These are phyloP conservation scores for Pentalonia nigronervosa DNA, from an alignment of 1,140 invertebrate species.

Conservation along the genomic window DNA sequence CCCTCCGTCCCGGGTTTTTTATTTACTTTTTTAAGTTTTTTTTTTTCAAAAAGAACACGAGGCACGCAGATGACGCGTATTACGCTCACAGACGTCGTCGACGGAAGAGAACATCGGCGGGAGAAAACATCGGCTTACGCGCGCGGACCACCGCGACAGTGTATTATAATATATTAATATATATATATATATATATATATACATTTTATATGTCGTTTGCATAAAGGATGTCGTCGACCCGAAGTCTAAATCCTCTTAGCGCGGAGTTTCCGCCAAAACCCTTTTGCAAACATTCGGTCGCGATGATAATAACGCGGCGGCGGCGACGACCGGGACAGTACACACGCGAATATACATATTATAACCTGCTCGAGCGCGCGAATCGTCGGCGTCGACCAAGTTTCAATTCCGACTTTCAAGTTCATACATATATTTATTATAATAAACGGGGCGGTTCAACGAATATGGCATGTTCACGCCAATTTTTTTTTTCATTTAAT, in stretches of 20 bases:
- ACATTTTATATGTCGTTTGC: constrained; percentile 4
- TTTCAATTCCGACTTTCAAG: not conserved
- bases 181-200: not conserved
- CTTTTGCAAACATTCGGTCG: constrained; percentile 36
- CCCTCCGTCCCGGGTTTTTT: not conserved
- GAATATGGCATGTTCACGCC: not conserved
- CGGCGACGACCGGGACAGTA: not conserved
- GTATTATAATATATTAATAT: constrained; percentile 30
- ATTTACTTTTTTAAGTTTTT: not conserved
- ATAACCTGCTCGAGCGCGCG: not conserved
- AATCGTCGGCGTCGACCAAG: not conserved
- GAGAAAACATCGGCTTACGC: not conserved
- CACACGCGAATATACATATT: not conserved
- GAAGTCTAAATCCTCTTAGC: constrained; percentile 37
- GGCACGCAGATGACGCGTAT: not conserved
- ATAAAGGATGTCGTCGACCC: constrained; percentile 36
- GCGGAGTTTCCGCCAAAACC: not conserved
- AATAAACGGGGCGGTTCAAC: not conserved
- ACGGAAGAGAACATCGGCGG: no score
- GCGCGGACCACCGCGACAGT: not conserved
- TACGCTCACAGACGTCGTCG: no score
- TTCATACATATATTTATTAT: not conserved
- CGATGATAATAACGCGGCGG: constrained; percentile 14
- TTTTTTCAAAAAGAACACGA: not conserved
- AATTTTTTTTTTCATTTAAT: not conserved